Evolutionary conservation across 2,113 vertebrate genomes (phyloP).

Genomic region (Barbus barbus): DNA sequence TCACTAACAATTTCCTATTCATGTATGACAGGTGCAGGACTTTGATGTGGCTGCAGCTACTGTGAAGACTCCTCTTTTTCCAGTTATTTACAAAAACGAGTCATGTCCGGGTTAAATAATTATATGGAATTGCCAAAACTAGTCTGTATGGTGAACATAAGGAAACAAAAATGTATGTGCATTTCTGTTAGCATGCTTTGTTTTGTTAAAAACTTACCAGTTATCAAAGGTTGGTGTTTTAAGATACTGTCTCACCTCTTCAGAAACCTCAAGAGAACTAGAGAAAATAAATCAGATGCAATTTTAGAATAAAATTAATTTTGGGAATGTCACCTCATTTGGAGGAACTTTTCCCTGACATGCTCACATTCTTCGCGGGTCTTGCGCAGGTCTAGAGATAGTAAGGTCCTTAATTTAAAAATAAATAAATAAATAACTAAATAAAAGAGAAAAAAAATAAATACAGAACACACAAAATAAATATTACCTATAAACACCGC

Average conservation of each 20-base stretch:
- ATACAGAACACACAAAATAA: no score
- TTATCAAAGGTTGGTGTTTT: conserved; percentile 81
- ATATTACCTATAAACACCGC: background rate
- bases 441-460: background rate
- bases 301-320: no score
- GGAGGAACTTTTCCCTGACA: conserved; percentile 74
- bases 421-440: background rate
- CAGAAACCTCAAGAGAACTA: conserved; percentile 77
- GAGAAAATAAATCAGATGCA: background rate
- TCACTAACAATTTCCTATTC: conserved; percentile 45
- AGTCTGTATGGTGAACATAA: background rate
- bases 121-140: background rate
- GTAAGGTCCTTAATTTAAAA: background rate
- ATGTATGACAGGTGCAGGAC: conserved; percentile 53
- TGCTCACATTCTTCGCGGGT: conserved; percentile 76
- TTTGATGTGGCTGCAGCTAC: conserved; percentile 31
- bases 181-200: background rate
- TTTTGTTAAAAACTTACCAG: conserved; percentile 67
- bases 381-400: conserved; percentile 60
- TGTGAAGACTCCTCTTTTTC: conserved; percentile 37
- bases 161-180: background rate
- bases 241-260: conserved; percentile 77
- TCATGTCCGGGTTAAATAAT: background rate
- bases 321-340: conserved; percentile 72
- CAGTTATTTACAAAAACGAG: background rate